Evolutionary conservation across 2,113 vertebrate species (phyloP).

Genomic region (Hucho hucho): DNA sequence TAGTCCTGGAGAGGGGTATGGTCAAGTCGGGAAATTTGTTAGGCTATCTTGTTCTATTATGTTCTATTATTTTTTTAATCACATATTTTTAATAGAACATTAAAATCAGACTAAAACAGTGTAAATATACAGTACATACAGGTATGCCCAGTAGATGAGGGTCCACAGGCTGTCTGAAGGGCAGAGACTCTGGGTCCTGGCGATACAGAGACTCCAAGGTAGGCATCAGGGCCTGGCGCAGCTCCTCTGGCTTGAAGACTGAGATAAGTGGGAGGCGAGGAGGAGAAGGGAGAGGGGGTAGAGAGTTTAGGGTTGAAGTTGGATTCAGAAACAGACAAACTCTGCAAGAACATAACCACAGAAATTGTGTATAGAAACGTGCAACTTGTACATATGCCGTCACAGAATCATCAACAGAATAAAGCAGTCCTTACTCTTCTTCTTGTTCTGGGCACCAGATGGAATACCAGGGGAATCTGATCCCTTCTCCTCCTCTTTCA

Average conservation of each 20-base stretch:
- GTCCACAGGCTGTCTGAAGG: constrained; percentile 97
- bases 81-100: neutral
- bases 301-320: neutral
- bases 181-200: constrained; percentile 96
- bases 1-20: constrained; percentile 81
- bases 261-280: constrained; percentile 13
- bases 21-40: neutral
- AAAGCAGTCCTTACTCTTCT: constrained; percentile 83
- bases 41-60: too few relatives aligned
- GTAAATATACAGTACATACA: constrained; percentile 75
- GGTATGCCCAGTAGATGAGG: constrained; percentile 94
- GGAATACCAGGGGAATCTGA: constrained; percentile 77
- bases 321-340: neutral
- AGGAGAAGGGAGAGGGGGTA: neutral
- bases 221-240: constrained; percentile 96
- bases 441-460: constrained; percentile 83
- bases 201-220: constrained; percentile 96
- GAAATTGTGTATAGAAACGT: neutral
- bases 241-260: constrained; percentile 98
- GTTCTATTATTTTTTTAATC: too few relatives aligned
- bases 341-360: neutral
- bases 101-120: neutral
- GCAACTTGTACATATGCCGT: neutral
- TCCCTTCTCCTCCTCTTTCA: constrained; percentile 85
- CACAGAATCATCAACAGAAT: neutral